phyloP scores from a whole-genome alignment of 2,113 vertebrate genomes.

The Parotia lawesii region DNA sequence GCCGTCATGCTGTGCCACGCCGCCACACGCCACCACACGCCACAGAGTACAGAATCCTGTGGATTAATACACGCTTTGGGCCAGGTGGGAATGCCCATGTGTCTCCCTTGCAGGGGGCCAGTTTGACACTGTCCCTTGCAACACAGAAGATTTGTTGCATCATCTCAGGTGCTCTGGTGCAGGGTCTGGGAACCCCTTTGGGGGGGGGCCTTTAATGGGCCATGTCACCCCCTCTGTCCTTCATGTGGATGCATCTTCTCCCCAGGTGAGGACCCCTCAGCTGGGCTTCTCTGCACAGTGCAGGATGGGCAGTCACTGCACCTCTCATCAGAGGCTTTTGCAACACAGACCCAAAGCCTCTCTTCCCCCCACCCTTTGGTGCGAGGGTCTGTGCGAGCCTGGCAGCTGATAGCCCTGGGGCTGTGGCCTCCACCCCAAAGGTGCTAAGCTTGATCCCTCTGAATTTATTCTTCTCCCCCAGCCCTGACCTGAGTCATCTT shows the following conservation, averaged over 20 bases:
- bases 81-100: neutral
- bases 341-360: neutral
- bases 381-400: neutral
- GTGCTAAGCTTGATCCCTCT: neutral
- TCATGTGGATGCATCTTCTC: neutral
- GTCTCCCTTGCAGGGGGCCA: neutral
- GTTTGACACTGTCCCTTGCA: neutral
- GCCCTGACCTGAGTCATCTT: neutral
- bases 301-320: neutral
- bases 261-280: too few species aligned
- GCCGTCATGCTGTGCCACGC: neutral
- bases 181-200: neutral
- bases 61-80: neutral
- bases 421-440: neutral
- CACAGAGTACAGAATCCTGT: accelerated
- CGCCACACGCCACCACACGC: accelerated
- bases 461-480: neutral
- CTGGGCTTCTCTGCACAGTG: neutral
- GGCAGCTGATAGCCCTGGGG: neutral
- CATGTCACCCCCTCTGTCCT: neutral
- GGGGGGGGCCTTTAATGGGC: neutral
- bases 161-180: neutral
- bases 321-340: neutral
- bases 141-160: neutral
- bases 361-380: neutral